Percentiles rank a stretch among this genome's conserved stretches.
Evolutionary conservation across 2,797 vertebrate species (phyloP).

Genomic region (Euthynnus affinis): DNA sequence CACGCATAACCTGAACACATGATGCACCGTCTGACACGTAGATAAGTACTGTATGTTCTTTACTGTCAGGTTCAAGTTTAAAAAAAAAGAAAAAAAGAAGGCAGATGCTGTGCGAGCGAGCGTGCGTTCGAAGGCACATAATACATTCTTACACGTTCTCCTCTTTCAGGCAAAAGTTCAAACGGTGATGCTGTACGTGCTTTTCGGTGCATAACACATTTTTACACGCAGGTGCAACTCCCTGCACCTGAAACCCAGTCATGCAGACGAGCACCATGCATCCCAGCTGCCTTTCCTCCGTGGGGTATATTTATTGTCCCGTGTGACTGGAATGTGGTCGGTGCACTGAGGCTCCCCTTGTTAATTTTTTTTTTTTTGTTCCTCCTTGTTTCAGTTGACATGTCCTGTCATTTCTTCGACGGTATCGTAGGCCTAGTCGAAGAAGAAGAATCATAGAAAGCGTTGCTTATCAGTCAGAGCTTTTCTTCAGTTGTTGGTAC

Average conservation of each 20-base stretch:
- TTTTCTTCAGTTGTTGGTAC: slow-evolving; percentile 7
- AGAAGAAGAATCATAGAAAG: not conserved
- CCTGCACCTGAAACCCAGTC: slow-evolving; percentile 24
- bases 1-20: not conserved
- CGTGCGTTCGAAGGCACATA: not conserved
- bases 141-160: slow-evolving; percentile 10
- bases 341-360: slow-evolving; percentile 3
- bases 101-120: not conserved
- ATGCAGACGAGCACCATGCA: not conserved
- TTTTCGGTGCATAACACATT: slow-evolving; percentile 9
- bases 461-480: not conserved
- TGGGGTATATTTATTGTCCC: not conserved
- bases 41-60: not conserved
- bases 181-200: not conserved
- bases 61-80: not conserved
- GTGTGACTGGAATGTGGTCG: slow-evolving; percentile 32
- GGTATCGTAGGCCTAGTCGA: not conserved
- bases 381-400: not conserved
- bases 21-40: not conserved
- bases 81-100: too few species aligned
- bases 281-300: not conserved
- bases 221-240: not conserved
- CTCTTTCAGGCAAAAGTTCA: not conserved
- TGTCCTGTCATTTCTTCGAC: not conserved
- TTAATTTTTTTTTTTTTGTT: not conserved